Conservation (phyloP, 2,113 vertebrate species). For the Rattus rattus region DNA sequence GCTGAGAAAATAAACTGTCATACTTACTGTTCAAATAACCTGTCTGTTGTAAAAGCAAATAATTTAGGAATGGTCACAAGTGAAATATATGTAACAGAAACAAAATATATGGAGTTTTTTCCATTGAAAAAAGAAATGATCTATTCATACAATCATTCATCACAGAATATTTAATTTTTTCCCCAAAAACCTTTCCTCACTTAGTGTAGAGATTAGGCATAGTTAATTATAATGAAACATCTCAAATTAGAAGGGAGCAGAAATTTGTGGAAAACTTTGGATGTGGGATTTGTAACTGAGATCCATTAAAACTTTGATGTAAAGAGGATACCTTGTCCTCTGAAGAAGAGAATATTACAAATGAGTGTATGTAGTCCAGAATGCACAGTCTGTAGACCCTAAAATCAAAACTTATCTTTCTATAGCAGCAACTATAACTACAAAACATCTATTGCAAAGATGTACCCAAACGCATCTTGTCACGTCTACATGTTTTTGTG, state of each 20-base stretch:
- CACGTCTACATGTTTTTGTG: accelerated
- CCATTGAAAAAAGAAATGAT: background rate
- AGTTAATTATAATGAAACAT: background rate
- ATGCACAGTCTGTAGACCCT: background rate
- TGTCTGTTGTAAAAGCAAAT: background rate
- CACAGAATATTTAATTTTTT: background rate
- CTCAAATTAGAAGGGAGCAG: background rate
- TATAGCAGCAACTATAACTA: background rate
- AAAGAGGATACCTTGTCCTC: background rate
- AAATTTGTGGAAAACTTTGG: background rate
- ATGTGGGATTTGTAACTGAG: background rate
- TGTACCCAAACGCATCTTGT: background rate
- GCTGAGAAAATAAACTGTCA: background rate
- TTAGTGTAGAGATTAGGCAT: background rate
- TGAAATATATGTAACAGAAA: background rate
- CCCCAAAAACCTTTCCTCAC: background rate
- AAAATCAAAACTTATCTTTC: background rate
- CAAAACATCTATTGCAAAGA: background rate
- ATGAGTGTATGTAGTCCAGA: background rate
- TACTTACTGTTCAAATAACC: background rate
- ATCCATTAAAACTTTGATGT: background rate
- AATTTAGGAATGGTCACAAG: background rate
- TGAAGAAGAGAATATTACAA: background rate
- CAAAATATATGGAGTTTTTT: background rate
- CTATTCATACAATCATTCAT: background rate